These are phyloP conservation scores for Archivesica marissinica DNA, from an alignment of 1,140 invertebrate species.

Conservation along the genomic window DNA sequence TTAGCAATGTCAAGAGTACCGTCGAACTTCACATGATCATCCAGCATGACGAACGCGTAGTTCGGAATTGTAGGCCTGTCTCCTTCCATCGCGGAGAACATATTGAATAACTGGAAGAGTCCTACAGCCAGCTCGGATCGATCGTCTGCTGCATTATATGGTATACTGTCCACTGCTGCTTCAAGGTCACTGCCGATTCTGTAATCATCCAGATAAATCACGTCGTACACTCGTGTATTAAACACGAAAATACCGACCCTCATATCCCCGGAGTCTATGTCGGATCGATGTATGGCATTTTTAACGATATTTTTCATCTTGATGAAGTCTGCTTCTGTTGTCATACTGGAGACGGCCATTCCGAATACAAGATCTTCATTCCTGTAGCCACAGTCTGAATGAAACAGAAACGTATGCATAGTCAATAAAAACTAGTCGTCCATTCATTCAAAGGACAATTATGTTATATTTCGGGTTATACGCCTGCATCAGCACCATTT, in stretches of 20 bases:
- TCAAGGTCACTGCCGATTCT: not conserved
- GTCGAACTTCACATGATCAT: not conserved
- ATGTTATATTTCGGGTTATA: too few relatives aligned
- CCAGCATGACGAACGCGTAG: not conserved
- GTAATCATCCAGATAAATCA: not conserved
- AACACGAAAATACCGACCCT: slow-evolving; percentile 8
- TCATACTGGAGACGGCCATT: not conserved
- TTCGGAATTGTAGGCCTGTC: not conserved
- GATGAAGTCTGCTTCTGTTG: not conserved
- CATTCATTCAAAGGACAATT: too few relatives aligned
- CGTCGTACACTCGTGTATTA: not conserved
- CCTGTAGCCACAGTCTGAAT: slow-evolving; percentile 22
- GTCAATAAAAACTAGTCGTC: not conserved
- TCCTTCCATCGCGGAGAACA: not conserved
- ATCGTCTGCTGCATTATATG: not conserved
- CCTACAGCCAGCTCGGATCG: not conserved
- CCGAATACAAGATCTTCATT: slow-evolving; percentile 24
- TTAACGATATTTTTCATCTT: slow-evolving; percentile 21
- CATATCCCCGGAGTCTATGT: not conserved
- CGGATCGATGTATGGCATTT: not conserved
- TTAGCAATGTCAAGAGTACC: not conserved
- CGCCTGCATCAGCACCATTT: too few relatives aligned
- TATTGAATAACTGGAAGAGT: not conserved
- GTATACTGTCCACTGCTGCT: not conserved
- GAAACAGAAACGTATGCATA: not conserved